Base-by-base conservation (phyloP, 2,113 vertebrate species). In the Xenus cinereus region DNA sequence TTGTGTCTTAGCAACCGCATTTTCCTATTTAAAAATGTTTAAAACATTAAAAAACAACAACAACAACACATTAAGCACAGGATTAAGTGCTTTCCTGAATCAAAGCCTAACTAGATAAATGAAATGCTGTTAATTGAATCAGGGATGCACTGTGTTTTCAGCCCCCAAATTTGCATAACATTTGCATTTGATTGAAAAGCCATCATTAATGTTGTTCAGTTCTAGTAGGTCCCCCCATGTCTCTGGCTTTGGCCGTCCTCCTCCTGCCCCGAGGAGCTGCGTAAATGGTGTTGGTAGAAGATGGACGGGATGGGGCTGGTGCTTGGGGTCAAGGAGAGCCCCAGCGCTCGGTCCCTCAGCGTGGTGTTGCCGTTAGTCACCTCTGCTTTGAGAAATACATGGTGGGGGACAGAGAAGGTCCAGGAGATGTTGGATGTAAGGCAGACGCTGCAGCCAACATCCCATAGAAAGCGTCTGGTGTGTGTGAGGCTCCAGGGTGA, bases 91-190 rank as follows among this genome's bases (percentile, higher is more conserved):
- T 94, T 80, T 57, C 73, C 69, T 92, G 92, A 94, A 96, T 94
- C 95, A 94, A 68, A 94, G 92, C 90, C 93, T 96, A 96, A 96
- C 92, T 84, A 94, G 92, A 94, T 96, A 92, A 94, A 95, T 95
- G 85, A 94, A 90, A 94, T 84, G 95, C 95, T 94, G 92, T 94
- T 94, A 94, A 94, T 96, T 96, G 92, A 96, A 96, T 96, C 92
- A 94, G 90, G 90, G 95, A 92, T 96, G 87, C 83, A 66, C 92
- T 90, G 89, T 92, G 86, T 87, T 96, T 96, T 57, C 92, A 87
- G 68, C 74, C 83, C 77, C 83, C 90, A 35, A 67, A 94, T 96
- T 96, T 96, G 92, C 95, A 94, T 94, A 80, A 14, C 86, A 92
- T 94, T 96, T 96, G 89, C 95, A 96, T 96, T 30, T 60, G 83